Percentiles rank a stretch among this genome's conserved stretches.
Evolutionary conservation across 2,113 vertebrate genomes (phyloP).

Genomic region (Chelonoidis abingdonii): DNA sequence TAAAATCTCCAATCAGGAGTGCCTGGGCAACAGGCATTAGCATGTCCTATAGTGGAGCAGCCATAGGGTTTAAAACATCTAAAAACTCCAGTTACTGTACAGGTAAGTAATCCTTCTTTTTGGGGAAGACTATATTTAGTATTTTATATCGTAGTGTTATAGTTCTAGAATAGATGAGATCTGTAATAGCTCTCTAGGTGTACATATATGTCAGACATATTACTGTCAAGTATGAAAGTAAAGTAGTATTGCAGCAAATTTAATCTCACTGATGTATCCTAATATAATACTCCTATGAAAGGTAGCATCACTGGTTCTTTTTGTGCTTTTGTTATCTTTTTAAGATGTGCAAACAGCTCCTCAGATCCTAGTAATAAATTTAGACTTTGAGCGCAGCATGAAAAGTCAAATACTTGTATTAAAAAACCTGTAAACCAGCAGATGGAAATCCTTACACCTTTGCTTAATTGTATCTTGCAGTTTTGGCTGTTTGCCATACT

Average conservation of each 20-base stretch:
- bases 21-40: too few relatives aligned
- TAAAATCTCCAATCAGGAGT: too few relatives aligned
- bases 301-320: neutral
- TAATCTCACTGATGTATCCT: neutral
- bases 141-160: too few relatives aligned
- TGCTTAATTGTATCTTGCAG: slow-evolving; percentile 35
- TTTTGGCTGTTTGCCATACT: slow-evolving; percentile 19
- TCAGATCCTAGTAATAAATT: slow-evolving; percentile 20
- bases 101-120: too few relatives aligned
- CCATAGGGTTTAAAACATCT: too few relatives aligned
- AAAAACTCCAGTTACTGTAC: too few relatives aligned
- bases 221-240: neutral
- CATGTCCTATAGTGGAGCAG: too few relatives aligned
- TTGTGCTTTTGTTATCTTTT: neutral
- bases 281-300: neutral
- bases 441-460: slow-evolving; percentile 61
- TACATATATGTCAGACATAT: too few relatives aligned
- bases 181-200: too few relatives aligned
- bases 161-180: too few relatives aligned
- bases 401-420: slow-evolving; percentile 37
- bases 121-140: too few relatives aligned
- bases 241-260: neutral
- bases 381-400: neutral
- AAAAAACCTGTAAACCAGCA: slow-evolving; percentile 53
- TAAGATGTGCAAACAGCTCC: neutral